phyloP scores from a whole-genome alignment of 2,888 invertebrate genomes.

The Cantharis lateralis region DNA sequence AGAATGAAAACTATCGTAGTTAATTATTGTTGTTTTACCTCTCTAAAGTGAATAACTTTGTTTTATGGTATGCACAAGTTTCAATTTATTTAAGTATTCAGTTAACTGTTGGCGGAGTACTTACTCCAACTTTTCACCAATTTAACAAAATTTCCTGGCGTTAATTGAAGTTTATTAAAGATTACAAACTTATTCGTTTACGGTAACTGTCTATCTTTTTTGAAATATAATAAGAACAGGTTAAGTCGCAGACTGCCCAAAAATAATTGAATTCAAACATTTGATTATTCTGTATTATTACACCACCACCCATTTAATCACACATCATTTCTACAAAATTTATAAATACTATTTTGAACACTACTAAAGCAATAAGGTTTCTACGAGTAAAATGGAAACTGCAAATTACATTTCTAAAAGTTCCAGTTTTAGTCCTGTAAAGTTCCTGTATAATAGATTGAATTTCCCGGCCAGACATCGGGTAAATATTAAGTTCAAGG shows the following conservation, averaged over 20 bases:
- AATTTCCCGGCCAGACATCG: background rate
- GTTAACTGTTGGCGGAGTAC: background rate
- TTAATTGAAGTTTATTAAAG: background rate
- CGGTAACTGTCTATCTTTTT: background rate
- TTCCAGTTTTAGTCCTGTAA: background rate
- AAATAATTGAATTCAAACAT: background rate
- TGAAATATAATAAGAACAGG: background rate
- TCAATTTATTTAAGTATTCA: background rate
- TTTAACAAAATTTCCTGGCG: background rate
- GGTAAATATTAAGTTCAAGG: background rate
- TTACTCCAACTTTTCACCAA: background rate
- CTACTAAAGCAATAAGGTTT: background rate
- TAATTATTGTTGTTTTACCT: background rate
- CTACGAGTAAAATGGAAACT: background rate
- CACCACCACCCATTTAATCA: background rate
- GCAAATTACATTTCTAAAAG: background rate
- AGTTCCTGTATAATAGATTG: background rate
- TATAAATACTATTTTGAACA: background rate
- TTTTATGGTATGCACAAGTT: background rate
- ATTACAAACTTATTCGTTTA: background rate
- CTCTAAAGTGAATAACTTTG: background rate
- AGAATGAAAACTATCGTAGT: background rate
- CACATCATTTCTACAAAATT: background rate
- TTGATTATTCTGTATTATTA: background rate
- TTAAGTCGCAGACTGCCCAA: background rate